Evolutionary conservation across 2,113 vertebrate genomes (phyloP), one percentile per base, ranked within the genome.

Genomic region (Ageneiosus marmoratus): DNA sequence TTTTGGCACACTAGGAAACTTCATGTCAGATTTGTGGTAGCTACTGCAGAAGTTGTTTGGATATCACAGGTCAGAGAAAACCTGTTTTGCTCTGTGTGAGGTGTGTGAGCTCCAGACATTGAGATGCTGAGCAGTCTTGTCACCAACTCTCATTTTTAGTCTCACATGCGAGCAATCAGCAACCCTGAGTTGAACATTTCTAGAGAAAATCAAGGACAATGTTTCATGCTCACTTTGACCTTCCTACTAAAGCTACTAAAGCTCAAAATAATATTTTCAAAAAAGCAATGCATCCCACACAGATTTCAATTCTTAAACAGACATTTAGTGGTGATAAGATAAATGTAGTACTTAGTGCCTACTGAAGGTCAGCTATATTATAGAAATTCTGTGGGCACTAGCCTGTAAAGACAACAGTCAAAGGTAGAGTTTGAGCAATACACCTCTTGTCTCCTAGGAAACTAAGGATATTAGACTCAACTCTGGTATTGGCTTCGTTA

Each of bases 131-230:
- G 56, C 58, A 32, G 75, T 58, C 74, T 75, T 80, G 83, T 63
- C 67, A 81, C 53, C 53, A 51, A 77, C 79, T 85, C 27, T 83
- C 84, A 83, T 84, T 56, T 85, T 83, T 80, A 84, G n/a, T n/a
- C n/a, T n/a, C n/a, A n/a, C n/a, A 89, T 86, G 81, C 84, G 82
- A 79, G 41, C 69, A 74, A 75, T 90, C 87, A 90, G 86, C 80
- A 88, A 58, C 86, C 34, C 44, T 29, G 67, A 65, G 79, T 80
- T 75, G 85, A 65, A 83, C 32, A 82, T 29, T 46, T 15, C 50
- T 82, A 56, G 79, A 85, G 83, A 60, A 51, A 76, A 4, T n/a
- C 34, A 32, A 60, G 27, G 34, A 44, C 18, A 62, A 24, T 41
- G 15, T 18, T 34, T 18, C 50, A 46, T 58, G 58, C 44, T 60